A percentile compares a stretch with the other conserved stretches of the same genome.
These are phyloP conservation scores for Callopanchax toddi DNA, from an alignment of 2,113 vertebrate genomes.

Conservation along the genomic window DNA sequence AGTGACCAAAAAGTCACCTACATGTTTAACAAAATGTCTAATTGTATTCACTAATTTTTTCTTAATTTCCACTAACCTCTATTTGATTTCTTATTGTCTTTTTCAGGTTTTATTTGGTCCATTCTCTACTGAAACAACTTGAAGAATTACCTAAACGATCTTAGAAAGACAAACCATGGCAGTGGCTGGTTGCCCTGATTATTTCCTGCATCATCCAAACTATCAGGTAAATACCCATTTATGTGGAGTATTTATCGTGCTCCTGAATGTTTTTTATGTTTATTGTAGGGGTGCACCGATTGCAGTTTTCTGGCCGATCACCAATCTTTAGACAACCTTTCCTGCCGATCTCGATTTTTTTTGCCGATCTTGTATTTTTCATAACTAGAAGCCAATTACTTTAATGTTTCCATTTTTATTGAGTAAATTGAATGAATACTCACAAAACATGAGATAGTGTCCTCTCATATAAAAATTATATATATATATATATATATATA, in stretches of 20 bases:
- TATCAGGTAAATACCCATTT: slow-evolving; percentile 75
- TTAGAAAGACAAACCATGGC: slow-evolving; percentile 78
- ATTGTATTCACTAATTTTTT: neutral
- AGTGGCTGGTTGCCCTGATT: slow-evolving; percentile 90
- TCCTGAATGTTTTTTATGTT: neutral
- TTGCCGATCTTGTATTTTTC: no score
- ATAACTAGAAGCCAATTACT: no score
- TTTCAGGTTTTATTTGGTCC: slow-evolving; percentile 43
- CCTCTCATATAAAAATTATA: no score
- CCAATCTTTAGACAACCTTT: no score
- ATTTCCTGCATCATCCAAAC: slow-evolving; percentile 88
- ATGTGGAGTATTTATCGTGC: neutral
- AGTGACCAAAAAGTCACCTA: no score
- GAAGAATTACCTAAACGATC: slow-evolving; percentile 57
- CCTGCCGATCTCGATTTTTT: no score
- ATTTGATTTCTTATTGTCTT: slow-evolving; percentile 28
- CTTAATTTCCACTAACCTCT: slow-evolving; percentile 25
- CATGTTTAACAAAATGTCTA: slow-evolving; percentile 1
- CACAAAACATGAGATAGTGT: no score
- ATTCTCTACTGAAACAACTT: slow-evolving; percentile 65
- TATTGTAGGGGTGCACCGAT: no score
- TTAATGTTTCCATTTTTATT: no score
- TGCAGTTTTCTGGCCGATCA: no score
- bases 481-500: no score
- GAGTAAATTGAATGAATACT: no score